Base-by-base conservation (phyloP, 2,888 invertebrate species). In the Mantis religiosa region DNA sequence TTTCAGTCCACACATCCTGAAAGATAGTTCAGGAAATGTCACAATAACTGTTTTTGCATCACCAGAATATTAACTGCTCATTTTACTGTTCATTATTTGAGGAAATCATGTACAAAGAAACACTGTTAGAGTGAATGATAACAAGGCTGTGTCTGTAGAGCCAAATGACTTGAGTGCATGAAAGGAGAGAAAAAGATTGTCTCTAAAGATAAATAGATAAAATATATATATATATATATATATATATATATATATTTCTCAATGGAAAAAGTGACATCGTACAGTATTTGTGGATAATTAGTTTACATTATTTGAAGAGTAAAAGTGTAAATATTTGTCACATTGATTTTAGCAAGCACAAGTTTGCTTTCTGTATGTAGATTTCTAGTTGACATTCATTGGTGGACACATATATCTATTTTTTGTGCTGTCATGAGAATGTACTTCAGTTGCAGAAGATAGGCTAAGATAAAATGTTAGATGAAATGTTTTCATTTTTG, bases 141-240 rank as follows among this genome's bases (percentile, higher is more conserved):
- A 82, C 14, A 87, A 82, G 85, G 85, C 88, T 88, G 88, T 88
- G 88, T 88, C 85, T 41, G 83, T 82, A 25, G 30, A 88, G 82
- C 88, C 88, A 88, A 88, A 81, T 85, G 28, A 85, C n/a, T 71
- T 88, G 28, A 27, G n/a, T 28, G 27, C 28, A 28, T 87, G 87
- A 20, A 25, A 41, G 54, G 54, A 25, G 54, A 20, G 25, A 71
- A 71, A 71, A 71, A 71, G 54, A 71, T 71, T 28, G 30, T 86
- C 71, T 71, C 81, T 28, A 87, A 87, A 6, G 41, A 34, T 87
- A 82, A 12, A 28, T 82, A 87, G 9, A 87, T 82, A 87, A 82
- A 12, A 82, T 84, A 85, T 87, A 12, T n/a, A n/a, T n/a, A n/a
- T n/a, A n/a, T n/a, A n/a, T n/a, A n/a, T n/a, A n/a, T n/a, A n/a